These are phyloP conservation scores for Simalia tracyae DNA, from an alignment of 2,797 vertebrate species.

Conservation along the genomic window DNA sequence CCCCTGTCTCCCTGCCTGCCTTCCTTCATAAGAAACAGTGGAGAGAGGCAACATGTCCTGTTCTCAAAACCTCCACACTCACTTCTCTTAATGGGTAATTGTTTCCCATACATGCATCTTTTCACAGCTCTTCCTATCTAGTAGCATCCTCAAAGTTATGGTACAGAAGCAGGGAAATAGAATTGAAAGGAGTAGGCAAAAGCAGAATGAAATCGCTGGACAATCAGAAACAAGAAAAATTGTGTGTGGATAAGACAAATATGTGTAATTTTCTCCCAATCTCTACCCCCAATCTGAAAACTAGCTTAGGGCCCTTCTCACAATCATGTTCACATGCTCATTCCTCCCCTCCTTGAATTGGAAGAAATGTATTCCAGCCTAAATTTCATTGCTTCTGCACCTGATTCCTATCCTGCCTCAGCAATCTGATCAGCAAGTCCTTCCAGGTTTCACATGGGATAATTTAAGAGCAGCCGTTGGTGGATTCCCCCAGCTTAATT, in stretches of 20 bases:
- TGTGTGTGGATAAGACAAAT: not conserved
- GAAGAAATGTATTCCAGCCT: not conserved
- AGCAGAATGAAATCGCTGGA: not conserved
- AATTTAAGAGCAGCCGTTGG: not conserved
- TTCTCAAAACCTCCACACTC: not conserved
- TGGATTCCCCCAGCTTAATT: not conserved
- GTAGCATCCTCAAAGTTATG: not conserved
- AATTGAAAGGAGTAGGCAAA: not conserved
- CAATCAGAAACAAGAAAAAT: not conserved
- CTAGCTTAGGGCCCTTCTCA: not conserved
- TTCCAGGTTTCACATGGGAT: not conserved
- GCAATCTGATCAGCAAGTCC: not conserved
- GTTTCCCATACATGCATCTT: not conserved
- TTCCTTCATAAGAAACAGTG: not conserved
- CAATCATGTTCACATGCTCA: not conserved
- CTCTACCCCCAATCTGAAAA: not conserved
- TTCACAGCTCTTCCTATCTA: not conserved
- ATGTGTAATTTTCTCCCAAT: not conserved
- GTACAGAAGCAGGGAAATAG: not conserved
- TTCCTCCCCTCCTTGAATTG: not conserved
- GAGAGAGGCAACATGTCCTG: not conserved
- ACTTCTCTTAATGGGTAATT: not conserved
- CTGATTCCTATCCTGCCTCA: not conserved
- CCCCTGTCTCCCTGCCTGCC: too few relatives aligned
- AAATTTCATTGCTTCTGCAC: not conserved